Evolutionary conservation across 2,888 invertebrate species (phyloP), one percentile per base, ranked within the genome.

Genomic region (Julus scandinavius): DNA sequence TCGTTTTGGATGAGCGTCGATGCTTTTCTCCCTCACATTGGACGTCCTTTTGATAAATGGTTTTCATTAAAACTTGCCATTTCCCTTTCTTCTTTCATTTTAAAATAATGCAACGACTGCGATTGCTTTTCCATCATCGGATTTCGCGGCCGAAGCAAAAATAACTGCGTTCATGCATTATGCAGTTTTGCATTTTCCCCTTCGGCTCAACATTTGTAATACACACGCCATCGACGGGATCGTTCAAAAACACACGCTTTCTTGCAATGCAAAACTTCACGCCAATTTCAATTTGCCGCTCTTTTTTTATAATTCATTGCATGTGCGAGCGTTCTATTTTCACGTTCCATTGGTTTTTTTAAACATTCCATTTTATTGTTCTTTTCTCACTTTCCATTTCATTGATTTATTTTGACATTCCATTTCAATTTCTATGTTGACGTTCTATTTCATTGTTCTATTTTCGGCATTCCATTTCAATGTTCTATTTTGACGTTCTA

Each of bases 121-220:
- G 63, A 63, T 63, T 63, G 63, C 63, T 20, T 63, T n/a, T 63
- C 63, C 63, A 63, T 63, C 63, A n/a, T 63, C n/a, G n/a, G 58
- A 58, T 58, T 58, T 58, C 58, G 17, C 17, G 13, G 58, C 15
- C 17, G 11, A 17, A 13, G 58, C 15, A 63, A 63, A 63, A 20
- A 45, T 45, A 45, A 45, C 41, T 45, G 6, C 63, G 4, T n/a
- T 63, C 63, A 63, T 63, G 3, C 63, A 63, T 63, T n/a, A 63
- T 63, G 63, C 63, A 63, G n/a, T 63, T 63, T 63, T 63, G 6
- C 41, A 45, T 45, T 45, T 45, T 6, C 41, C 41, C 41, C 41
- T 45, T 45, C 41, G 41, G 41, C 41, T 5, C 41, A 6, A 45
- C 41, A 2, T 63, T 63, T 7, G 6, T n/a, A 6, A 20, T n/a